These are phyloP conservation scores for Acleris holmiana DNA, from an alignment of 2,888 invertebrate genomes.

Conservation along the genomic window DNA sequence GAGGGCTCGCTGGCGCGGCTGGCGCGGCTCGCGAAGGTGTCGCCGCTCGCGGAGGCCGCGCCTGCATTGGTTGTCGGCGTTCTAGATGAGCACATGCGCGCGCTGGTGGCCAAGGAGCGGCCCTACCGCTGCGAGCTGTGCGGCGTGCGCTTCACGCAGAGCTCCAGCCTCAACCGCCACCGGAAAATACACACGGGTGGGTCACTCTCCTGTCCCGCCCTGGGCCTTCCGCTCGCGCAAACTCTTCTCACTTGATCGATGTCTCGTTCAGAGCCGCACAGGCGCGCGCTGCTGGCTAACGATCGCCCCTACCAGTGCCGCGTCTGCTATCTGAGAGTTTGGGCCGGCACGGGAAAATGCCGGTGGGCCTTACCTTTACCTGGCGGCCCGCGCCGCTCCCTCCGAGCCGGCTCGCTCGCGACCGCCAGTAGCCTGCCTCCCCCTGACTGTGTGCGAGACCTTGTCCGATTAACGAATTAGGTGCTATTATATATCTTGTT, in stretches of 20 bases:
- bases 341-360: slow-evolving; percentile 88
- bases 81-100: slow-evolving; percentile 84
- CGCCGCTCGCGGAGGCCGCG: too few relatives aligned
- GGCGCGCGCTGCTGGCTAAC: slow-evolving; percentile 77
- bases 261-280: slow-evolving; percentile 80
- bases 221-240: slow-evolving; percentile 49
- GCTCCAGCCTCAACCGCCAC: slow-evolving; percentile 89
- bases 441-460: slow-evolving; percentile 76
- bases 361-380: slow-evolving; percentile 70
- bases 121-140: slow-evolving; percentile 88
- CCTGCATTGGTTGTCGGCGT: slow-evolving; percentile 64
- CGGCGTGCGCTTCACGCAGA: slow-evolving; percentile 89
- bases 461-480: slow-evolving; percentile 55
- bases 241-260: slow-evolving; percentile 62
- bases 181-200: slow-evolving; percentile 88
- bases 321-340: slow-evolving; percentile 87
- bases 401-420: slow-evolving; percentile 58
- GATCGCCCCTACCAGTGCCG: slow-evolving; percentile 86
- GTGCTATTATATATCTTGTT: slow-evolving; percentile 61
- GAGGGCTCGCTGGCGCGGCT: slow-evolving; percentile 13
- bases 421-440: slow-evolving; percentile 70
- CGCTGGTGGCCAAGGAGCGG: slow-evolving; percentile 82
- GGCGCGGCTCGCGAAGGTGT: too few relatives aligned
- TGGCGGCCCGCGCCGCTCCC: slow-evolving; percentile 65
- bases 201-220: slow-evolving; percentile 57